Conservation (phyloP, 2,888 invertebrate species). For the Iselma pallidipennis region DNA sequence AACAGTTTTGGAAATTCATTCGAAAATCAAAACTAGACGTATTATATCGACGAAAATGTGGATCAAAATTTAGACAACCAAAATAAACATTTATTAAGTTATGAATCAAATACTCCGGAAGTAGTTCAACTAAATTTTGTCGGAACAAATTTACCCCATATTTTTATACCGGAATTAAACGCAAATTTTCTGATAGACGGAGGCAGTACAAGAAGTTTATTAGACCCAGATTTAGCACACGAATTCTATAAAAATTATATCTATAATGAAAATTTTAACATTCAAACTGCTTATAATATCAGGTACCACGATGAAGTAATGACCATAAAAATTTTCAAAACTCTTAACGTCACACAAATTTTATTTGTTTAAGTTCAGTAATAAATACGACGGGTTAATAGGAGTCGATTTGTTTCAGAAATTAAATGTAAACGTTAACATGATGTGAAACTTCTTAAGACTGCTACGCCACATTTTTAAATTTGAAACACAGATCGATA, state of each 20-base stretch:
- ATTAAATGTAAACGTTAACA: background rate
- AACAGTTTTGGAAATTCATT: background rate
- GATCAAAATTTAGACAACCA: background rate
- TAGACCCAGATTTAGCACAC: background rate
- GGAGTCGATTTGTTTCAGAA: background rate
- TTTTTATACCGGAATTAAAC: slow-evolving; percentile 9
- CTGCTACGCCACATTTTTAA: no score
- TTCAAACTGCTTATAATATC: background rate
- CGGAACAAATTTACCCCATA: slow-evolving; percentile 4
- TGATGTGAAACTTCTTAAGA: no score
- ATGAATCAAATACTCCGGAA: background rate
- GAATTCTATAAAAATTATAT: background rate
- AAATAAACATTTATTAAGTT: background rate
- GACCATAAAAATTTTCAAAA: slow-evolving; percentile 2
- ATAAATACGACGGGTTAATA: slow-evolving; percentile 7
- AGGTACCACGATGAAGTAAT: slow-evolving; percentile 3
- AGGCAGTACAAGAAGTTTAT: slow-evolving; percentile 4
- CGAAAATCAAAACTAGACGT: background rate
- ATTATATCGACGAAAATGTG: no score
- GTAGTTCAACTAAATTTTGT: background rate
- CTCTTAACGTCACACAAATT: slow-evolving; percentile 2
- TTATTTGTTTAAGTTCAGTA: slow-evolving; percentile 7
- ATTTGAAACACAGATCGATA: no score
- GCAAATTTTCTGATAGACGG: slow-evolving; percentile 11
- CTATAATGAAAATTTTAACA: background rate